phyloP scores from a whole-genome alignment of 2,113 vertebrate genomes.

The Prunella himalayana region DNA sequence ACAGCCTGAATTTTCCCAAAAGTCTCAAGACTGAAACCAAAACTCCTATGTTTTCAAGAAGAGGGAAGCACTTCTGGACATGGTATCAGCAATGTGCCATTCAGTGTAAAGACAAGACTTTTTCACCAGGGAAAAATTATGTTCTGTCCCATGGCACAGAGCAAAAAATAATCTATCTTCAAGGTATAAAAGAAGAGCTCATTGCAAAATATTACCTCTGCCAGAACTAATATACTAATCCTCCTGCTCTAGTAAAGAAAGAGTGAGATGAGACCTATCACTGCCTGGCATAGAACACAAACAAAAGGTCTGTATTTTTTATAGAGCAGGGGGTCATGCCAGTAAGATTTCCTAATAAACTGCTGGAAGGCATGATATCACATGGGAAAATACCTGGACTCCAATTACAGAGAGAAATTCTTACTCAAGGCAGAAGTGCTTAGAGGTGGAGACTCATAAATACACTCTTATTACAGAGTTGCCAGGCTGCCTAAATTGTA shows the following conservation, averaged over 20 bases:
- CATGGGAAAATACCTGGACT: background rate
- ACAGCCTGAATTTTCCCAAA: background rate
- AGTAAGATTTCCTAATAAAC: background rate
- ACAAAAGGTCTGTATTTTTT: background rate
- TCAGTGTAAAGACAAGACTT: background rate
- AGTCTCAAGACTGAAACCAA: background rate
- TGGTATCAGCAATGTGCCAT: too few species aligned
- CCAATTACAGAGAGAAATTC: background rate
- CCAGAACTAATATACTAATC: background rate
- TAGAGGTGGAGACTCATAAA: background rate
- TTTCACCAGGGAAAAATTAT: background rate
- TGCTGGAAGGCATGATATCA: background rate
- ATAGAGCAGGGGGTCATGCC: background rate
- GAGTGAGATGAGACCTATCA: background rate
- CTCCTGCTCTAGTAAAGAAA: background rate
- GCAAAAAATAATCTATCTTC: background rate
- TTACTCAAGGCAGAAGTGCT: background rate
- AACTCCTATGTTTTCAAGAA: background rate
- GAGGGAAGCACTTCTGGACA: background rate
- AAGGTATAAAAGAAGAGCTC: background rate
- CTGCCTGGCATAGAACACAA: rapidly evolving
- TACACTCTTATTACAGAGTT: background rate
- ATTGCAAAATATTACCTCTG: background rate
- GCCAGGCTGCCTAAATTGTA: background rate
- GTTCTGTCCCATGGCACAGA: background rate